Percentiles rank a stretch among this genome's conserved stretches.
Conservation (phyloP, 2,888 invertebrate species). For the Harpalus rubripes region DNA sequence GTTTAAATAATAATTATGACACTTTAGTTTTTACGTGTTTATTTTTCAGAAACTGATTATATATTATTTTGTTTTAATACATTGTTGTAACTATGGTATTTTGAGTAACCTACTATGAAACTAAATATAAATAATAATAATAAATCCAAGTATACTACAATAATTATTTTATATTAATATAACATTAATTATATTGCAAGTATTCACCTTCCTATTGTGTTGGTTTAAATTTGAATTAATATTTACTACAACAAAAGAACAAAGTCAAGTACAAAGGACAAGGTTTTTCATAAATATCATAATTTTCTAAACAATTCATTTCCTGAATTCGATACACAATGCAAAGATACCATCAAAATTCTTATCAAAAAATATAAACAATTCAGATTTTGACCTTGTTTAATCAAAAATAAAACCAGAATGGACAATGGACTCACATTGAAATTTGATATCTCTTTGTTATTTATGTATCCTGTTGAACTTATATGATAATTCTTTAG, state of each 20-base stretch:
- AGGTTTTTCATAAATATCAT: slow-evolving; percentile 31
- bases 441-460: no score
- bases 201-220: slow-evolving; percentile 42
- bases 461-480: neutral
- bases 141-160: no score
- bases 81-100: no score
- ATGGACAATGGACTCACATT: neutral
- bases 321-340: slow-evolving; percentile 40
- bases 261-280: slow-evolving; percentile 37
- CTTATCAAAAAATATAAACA: slow-evolving; percentile 22
- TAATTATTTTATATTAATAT: no score
- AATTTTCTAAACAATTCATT: slow-evolving; percentile 21
- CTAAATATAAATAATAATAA: no score
- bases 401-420: slow-evolving; percentile 22
- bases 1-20: no score
- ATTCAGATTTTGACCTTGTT: slow-evolving; percentile 13
- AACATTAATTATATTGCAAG: no score
- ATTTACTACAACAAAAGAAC: neutral
- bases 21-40: no score
- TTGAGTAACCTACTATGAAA: no score
- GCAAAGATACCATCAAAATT: slow-evolving; percentile 21
- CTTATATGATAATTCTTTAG: slow-evolving; percentile 1
- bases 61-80: no score
- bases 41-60: no score
- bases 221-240: slow-evolving; percentile 53